These are phyloP conservation scores for Homarus gammarus DNA, from an alignment of 2,888 invertebrate genomes.

Conservation along the genomic window DNA sequence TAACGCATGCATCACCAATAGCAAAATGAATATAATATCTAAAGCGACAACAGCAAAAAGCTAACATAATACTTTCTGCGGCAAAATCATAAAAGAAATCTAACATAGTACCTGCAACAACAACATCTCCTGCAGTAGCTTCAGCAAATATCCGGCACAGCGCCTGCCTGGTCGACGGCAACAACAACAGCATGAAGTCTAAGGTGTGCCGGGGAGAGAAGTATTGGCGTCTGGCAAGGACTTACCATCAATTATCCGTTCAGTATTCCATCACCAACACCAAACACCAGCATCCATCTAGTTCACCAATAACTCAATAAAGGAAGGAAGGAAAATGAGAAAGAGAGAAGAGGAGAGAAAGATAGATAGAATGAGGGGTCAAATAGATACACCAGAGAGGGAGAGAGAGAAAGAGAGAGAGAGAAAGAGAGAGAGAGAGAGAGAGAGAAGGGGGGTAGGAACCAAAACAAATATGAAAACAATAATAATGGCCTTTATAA, in stretches of 20 bases:
- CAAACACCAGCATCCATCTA: conserved; percentile 49
- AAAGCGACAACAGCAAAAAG: too few species aligned
- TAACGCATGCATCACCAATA: too few species aligned
- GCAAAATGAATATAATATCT: too few species aligned
- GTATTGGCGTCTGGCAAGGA: conserved; percentile 31
- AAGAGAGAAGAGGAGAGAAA: not conserved
- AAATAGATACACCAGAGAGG: too few species aligned
- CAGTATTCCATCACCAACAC: conserved; percentile 41
- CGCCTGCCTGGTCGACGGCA: too few species aligned
- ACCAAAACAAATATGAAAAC: too few species aligned
- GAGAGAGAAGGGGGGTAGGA: not conserved
- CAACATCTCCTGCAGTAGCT: not conserved
- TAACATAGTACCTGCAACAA: not conserved
- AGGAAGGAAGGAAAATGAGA: conserved; percentile 8
- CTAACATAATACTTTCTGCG: too few species aligned
- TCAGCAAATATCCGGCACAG: not conserved
- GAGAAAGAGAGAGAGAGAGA: conserved; percentile 20
- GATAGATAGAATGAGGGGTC: conserved; percentile 18
- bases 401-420: conserved; percentile 7
- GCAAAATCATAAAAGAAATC: too few species aligned
- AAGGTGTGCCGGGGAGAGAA: conserved; percentile 13
- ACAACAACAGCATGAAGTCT: not conserved
- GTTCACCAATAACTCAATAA: conserved; percentile 46
- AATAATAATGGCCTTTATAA: too few species aligned
- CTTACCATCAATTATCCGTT: conserved; percentile 36